Conservation (phyloP, 2,888 invertebrate genomes). For the Bembecia ichneumoniformis region DNA sequence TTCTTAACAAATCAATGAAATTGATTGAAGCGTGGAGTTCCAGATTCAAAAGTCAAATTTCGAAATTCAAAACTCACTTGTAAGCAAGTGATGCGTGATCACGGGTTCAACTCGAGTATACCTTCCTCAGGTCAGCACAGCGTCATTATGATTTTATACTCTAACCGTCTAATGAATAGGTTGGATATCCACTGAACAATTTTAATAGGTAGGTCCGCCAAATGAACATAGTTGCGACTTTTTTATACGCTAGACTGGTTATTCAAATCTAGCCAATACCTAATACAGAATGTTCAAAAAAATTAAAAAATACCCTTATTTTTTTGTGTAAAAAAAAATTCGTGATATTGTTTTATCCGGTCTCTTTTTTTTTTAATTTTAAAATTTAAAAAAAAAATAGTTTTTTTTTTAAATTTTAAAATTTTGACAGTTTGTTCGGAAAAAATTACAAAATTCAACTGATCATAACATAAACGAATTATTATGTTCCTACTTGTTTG, state of each 20-base stretch:
- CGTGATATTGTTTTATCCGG: no score
- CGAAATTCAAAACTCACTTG: constrained; percentile 44
- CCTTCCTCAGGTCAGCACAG: constrained; percentile 21
- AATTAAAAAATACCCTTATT: no score
- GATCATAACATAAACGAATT: no score
- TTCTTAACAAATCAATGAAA: neutral
- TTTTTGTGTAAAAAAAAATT: no score
- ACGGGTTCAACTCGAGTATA: constrained; percentile 45
- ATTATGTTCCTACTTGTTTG: no score
- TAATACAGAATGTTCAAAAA: constrained; percentile 33
- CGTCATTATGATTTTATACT: neutral
- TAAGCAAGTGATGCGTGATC: constrained; percentile 62
- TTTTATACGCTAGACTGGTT: constrained; percentile 33
- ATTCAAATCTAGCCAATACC: constrained; percentile 64
- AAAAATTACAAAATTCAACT: no score
- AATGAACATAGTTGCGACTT: constrained; percentile 65
- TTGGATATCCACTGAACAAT: neutral
- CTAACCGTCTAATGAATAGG: neutral
- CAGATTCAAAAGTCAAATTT: constrained; percentile 26
- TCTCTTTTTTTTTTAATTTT: no score
- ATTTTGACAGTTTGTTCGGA: no score
- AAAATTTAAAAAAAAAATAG: no score
- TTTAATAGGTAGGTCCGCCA: constrained; percentile 15
- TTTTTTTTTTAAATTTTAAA: no score
- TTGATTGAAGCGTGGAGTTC: constrained; percentile 12